These are phyloP conservation scores for Odontocerum albicorne DNA, from an alignment of 2,888 invertebrate species.

Conservation along the genomic window DNA sequence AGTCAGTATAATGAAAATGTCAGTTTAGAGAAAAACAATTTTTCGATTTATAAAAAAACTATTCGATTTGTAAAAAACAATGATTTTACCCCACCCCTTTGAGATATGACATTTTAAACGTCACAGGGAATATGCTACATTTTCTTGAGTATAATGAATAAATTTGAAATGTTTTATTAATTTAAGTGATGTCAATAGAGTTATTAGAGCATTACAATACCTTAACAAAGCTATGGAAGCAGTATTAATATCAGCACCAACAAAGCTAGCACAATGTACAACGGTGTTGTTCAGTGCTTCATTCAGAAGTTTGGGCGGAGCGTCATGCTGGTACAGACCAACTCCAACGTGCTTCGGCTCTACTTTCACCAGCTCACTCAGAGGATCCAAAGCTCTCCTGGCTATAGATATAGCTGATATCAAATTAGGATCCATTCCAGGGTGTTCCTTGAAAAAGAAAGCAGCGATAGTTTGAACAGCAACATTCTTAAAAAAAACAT, in stretches of 20 bases:
- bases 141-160: too few relatives aligned
- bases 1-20: too few relatives aligned
- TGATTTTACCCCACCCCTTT: too few relatives aligned
- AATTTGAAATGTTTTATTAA: too few relatives aligned
- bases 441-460: slow-evolving; percentile 67
- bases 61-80: too few relatives aligned
- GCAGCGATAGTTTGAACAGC: too few relatives aligned
- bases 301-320: slow-evolving; percentile 75
- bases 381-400: slow-evolving; percentile 84
- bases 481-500: too few relatives aligned
- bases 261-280: slow-evolving; percentile 89
- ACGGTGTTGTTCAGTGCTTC: slow-evolving; percentile 78
- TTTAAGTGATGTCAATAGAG: too few relatives aligned
- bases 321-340: slow-evolving; percentile 95
- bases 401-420: slow-evolving; percentile 79
- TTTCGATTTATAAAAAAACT: too few relatives aligned
- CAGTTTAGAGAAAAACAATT: too few relatives aligned
- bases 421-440: slow-evolving; percentile 78
- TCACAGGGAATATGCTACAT: too few relatives aligned
- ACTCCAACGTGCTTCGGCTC: slow-evolving; percentile 92
- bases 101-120: too few relatives aligned
- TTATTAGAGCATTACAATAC: slow-evolving; percentile 47
- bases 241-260: slow-evolving; percentile 90
- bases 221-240: slow-evolving; percentile 80
- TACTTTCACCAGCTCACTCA: slow-evolving; percentile 90